A percentile compares a stretch with the other conserved stretches of the same genome.
Evolutionary conservation across 2,113 vertebrate genomes (phyloP).

Genomic region (Limnothrissa miodon): DNA sequence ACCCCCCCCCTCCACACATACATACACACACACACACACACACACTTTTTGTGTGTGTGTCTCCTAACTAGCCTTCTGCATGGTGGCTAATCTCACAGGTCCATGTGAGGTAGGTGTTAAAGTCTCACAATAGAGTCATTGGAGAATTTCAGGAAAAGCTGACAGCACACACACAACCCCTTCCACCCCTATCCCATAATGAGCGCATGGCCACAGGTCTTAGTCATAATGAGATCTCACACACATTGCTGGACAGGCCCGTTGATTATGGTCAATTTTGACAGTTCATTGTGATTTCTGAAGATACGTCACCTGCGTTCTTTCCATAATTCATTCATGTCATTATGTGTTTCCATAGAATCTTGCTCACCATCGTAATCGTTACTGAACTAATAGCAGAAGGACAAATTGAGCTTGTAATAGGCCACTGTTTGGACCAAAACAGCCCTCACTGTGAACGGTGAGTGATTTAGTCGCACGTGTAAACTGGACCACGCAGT

Average conservation of each 20-base stretch:
- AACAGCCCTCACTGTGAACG: background rate
- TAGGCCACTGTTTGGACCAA: background rate
- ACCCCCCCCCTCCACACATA: too few species aligned
- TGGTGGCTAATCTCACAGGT: constrained; percentile 26
- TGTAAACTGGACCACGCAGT: background rate
- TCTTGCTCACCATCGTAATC: background rate
- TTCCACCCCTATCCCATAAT: background rate
- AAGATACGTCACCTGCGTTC: background rate
- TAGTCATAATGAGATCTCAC: background rate
- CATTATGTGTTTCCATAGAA: background rate
- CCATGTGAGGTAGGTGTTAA: constrained; percentile 52
- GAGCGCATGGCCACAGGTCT: background rate
- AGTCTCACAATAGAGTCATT: constrained; percentile 51
- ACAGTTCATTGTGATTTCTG: background rate
- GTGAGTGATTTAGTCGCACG: background rate
- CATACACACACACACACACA: too few species aligned
- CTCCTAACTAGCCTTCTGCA: constrained; percentile 31
- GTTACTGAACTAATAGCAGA: background rate
- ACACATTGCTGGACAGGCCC: background rate
- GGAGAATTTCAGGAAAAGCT: constrained; percentile 15
- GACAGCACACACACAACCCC: background rate
- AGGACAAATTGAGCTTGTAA: background rate
- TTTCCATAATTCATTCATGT: background rate
- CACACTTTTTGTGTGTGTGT: background rate
- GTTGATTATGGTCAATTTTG: background rate